Evolutionary conservation across 2,113 vertebrate species (phyloP), one percentile per base, ranked within the genome.

Genomic region (Xiphophorus couchianus): DNA sequence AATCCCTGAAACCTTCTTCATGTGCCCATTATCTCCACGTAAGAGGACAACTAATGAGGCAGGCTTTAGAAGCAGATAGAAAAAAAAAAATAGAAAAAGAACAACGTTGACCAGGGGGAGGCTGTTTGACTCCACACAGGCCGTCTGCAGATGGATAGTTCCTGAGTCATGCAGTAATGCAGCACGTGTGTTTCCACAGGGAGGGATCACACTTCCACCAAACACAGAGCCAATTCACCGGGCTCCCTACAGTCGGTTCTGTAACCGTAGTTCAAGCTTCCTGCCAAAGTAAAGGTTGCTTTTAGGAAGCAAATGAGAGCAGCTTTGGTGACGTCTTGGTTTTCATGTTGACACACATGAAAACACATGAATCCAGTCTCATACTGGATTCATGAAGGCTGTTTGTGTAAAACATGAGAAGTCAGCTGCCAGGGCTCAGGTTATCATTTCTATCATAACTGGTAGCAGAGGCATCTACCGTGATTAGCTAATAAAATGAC

Each of bases 191-290:
- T 83, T 83, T 81, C 77, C 72, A 79, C 27, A 84, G 77, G 83
- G 77, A 69, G 77, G 79, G 65, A 48, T 0, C 25, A 60, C 3
- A 27, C 69, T 37, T 71, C 44, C 51, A 39, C 61, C 4, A 13
- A 72, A 84, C 89, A 87, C 67, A 48, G 12, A 69, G 74, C 27
- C 88, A 84, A 81, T 88, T 89, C 80, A 90, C 80, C 83, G 77
- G 67, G 69, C 78, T 73, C 71, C 48, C 74, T 51, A 71, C 66
- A 37, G 64, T 35, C 39, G 25, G 62, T 66, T 29, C 73, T 30
- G 8, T 42, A 76, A 65, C 62, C 66, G 29, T 76, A 76, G 22
- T 6, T 4, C 74, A 51, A 37, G 63, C 14, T 8, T 13, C 39
- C 0, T 77, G 72, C 58, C 67, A 70, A 81, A 71, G 33, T n/a